Base-by-base conservation (phyloP, 2,797 vertebrate genomes). In the Sciaenops ocellatus region DNA sequence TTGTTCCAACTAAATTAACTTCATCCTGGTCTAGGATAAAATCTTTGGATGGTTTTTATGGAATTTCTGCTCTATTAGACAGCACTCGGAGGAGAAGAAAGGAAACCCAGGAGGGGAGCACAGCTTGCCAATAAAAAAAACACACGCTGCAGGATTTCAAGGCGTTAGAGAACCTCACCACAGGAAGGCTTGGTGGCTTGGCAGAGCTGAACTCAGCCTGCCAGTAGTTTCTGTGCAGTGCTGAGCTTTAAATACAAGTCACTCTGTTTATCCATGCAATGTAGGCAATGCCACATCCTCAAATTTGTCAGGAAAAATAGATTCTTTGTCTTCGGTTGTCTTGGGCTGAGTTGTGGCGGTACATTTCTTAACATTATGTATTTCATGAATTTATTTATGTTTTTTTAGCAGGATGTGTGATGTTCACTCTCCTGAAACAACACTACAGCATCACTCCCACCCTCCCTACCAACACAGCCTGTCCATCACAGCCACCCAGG, bases 181-280 rank as follows among this genome's bases (percentile, higher is more conserved):
- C 90, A 73, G 91, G 90, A 90, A 87, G 78, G 73, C 79, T 85
- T 76, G 85, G 86, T 90, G 87, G 82, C 87, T 93, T 86, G 84
- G 85, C 87, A 84, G 88, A 82, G 84, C 78, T 85, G 81, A 84
- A 80, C 85, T 83, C 83, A 78, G 80, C 34, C 76, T 84, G 83
- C 84, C 81, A 83, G 85, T 74, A 79, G 86, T 85, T 85, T 86
- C 50, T 83, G 72, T 30, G 63, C 79, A 84, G 80, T 38, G 78
- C 76, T 85, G 82, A 89, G 85, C 68, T 63, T 83, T 74, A 88
- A 87, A 79, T 73, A 85, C 6, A 55, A 59, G 47, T 46, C 46
- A 42, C 38, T 63, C 62, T 85, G 84, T 90, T 87, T 89, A 90
- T 83, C 81, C 74, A 62, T 68, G 77, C 76, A 50, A 69, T 83